These are phyloP conservation scores for Leptinotarsa haldemani DNA, from an alignment of 2,888 invertebrate species.

Conservation along the genomic window DNA sequence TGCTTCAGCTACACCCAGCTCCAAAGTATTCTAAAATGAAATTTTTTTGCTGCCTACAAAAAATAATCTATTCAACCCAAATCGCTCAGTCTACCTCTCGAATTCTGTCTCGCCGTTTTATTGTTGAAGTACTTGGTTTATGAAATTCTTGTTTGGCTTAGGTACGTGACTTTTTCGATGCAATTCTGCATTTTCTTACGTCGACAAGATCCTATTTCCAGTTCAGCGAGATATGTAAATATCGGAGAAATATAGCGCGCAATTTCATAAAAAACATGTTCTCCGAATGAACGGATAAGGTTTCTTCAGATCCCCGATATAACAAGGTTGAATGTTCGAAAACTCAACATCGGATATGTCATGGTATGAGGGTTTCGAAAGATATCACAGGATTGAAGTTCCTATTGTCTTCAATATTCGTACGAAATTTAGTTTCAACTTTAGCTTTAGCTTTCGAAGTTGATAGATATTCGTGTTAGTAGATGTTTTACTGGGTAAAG, in stretches of 20 bases:
- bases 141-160: slow-evolving; percentile 10
- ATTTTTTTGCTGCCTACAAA: background rate
- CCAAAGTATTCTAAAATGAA: too few species aligned
- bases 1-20: too few species aligned
- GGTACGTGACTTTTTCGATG: slow-evolving; percentile 11
- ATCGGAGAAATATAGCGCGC: background rate
- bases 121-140: slow-evolving; percentile 2
- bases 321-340: slow-evolving; percentile 10
- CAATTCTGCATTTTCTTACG: slow-evolving; percentile 2
- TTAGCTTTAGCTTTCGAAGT: too few species aligned
- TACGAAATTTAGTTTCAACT: too few species aligned
- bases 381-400: background rate
- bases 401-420: too few species aligned
- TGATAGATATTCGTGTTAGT: too few species aligned
- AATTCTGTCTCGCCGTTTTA: slow-evolving; percentile 5
- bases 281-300: slow-evolving; percentile 2
- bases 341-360: background rate
- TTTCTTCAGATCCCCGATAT: background rate
- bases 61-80: slow-evolving; percentile 4
- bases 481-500: too few species aligned
- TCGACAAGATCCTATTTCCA: slow-evolving; percentile 14
- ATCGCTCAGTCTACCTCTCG: background rate
- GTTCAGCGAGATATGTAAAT: slow-evolving; percentile 7
- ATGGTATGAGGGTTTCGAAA: background rate
- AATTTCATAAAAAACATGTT: slow-evolving; percentile 10